Percentiles rank a stretch among this genome's conserved stretches.
Evolutionary conservation across 2,888 invertebrate species (phyloP).

Genomic region (Ganaspis brasiliensis): DNA sequence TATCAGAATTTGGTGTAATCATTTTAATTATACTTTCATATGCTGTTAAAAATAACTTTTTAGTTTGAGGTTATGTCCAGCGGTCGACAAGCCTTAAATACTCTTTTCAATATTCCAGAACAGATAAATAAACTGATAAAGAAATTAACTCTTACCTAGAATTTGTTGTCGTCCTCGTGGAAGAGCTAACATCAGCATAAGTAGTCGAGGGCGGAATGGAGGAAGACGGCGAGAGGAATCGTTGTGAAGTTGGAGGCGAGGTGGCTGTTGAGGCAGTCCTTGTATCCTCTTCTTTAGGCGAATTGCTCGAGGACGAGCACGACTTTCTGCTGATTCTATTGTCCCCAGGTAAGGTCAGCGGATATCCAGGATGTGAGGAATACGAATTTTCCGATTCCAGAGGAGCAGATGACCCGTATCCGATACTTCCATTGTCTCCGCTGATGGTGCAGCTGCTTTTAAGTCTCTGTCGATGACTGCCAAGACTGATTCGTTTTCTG

Average conservation of each 20-base stretch:
- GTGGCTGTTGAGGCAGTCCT: slow-evolving; percentile 32
- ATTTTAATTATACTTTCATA: too few relatives aligned
- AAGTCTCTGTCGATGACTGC: slow-evolving; percentile 45
- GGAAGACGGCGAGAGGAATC: slow-evolving; percentile 28
- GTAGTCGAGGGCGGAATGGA: slow-evolving; percentile 53
- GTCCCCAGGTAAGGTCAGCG: slow-evolving; percentile 2
- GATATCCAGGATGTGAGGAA: slow-evolving; percentile 59
- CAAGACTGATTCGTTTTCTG: slow-evolving; percentile 16
- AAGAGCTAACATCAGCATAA: slow-evolving; percentile 53
- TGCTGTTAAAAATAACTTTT: too few relatives aligned
- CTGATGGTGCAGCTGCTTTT: slow-evolving; percentile 56
- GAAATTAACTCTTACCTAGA: slow-evolving; percentile 4
- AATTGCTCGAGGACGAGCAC: slow-evolving; percentile 4
- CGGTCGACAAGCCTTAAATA: too few relatives aligned
- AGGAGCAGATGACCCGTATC: slow-evolving; percentile 59
- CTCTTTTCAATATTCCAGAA: too few relatives aligned
- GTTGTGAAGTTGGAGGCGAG: slow-evolving; percentile 30
- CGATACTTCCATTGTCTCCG: slow-evolving; percentile 57
- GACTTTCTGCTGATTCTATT: slow-evolving; percentile 26
- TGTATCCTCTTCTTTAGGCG: slow-evolving; percentile 23
- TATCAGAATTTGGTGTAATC: too few relatives aligned
- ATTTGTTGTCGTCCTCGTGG: slow-evolving; percentile 30
- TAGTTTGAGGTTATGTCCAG: too few relatives aligned
- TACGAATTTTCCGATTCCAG: slow-evolving; percentile 59
- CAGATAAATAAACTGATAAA: not conserved